A percentile compares a stretch with the other conserved stretches of the same genome.
Conservation (phyloP, 2,888 invertebrate genomes). For the Tinea trinotella region DNA sequence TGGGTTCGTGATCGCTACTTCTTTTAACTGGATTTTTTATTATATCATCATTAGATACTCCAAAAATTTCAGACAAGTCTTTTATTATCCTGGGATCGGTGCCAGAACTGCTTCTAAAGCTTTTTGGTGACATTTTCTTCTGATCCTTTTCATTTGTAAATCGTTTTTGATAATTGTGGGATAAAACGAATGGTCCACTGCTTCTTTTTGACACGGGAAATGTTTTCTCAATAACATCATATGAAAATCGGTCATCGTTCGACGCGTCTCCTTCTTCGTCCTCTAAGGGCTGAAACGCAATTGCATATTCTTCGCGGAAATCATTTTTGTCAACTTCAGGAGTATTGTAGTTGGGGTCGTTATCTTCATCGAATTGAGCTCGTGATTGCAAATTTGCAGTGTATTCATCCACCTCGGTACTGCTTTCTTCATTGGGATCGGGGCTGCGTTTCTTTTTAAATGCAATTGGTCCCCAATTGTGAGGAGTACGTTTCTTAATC, state of each 20-base stretch:
- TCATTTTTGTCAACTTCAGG: conserved; percentile 57
- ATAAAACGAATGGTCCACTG: conserved; percentile 48
- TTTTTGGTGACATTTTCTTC: conserved; percentile 42
- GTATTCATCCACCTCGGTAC: conserved; percentile 20
- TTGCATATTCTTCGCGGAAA: conserved; percentile 57
- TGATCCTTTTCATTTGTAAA: conserved; percentile 39
- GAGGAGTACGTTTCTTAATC: conserved; percentile 53
- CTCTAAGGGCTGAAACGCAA: conserved; percentile 63
- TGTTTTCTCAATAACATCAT: conserved; percentile 66
- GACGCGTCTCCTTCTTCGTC: conserved; percentile 57
- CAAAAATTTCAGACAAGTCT: conserved; percentile 79
- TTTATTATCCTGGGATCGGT: conserved; percentile 80
- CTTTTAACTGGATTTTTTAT: conserved; percentile 71
- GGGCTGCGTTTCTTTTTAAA: conserved; percentile 65
- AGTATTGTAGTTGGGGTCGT: conserved; percentile 44
- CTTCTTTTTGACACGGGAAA: conserved; percentile 80
- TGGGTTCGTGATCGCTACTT: conserved; percentile 47
- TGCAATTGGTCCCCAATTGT: conserved; percentile 66
- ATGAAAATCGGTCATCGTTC: conserved; percentile 55
- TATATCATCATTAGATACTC: conserved; percentile 48
- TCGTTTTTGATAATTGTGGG: conserved; percentile 36
- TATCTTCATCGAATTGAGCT: background rate
- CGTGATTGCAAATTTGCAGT: background rate
- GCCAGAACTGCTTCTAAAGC: conserved; percentile 57
- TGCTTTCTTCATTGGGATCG: conserved; percentile 26